Conservation (phyloP, 2,888 invertebrate genomes). For the Tholera decimalis region DNA sequence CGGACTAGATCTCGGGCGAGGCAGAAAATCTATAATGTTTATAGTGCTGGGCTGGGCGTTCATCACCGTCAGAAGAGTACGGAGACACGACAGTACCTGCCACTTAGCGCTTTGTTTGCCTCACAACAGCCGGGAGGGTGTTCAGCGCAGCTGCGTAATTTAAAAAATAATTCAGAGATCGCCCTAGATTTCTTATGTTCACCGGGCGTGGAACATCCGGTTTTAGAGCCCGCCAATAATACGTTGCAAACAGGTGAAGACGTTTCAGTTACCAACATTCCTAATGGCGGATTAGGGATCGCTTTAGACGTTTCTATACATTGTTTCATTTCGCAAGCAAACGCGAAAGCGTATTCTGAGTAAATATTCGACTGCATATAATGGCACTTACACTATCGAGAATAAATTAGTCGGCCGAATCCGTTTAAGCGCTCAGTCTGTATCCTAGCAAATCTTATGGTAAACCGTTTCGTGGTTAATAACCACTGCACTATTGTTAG, state of each 20-base stretch:
- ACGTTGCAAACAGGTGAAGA: constrained; percentile 46
- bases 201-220: constrained; percentile 43
- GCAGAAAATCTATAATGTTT: constrained; percentile 51
- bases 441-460: not conserved
- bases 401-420: not conserved
- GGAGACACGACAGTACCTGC: constrained; percentile 38
- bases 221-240: constrained; percentile 23
- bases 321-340: constrained; percentile 13
- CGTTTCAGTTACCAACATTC: constrained; percentile 28
- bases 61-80: constrained; percentile 42
- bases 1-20: constrained; percentile 33
- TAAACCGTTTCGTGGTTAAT: not conserved
- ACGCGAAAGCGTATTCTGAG: not conserved
- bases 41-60: constrained; percentile 28
- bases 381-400: not conserved
- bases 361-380: no score
- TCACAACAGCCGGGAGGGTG: constrained; percentile 32
- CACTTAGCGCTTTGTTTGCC: constrained; percentile 46
- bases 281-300: constrained; percentile 29
- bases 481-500: not conserved
- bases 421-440: not conserved
- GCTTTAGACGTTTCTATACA: not conserved
- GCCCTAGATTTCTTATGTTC: constrained; percentile 45
- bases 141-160: constrained; percentile 44
- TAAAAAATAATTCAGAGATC: constrained; percentile 36